These are phyloP conservation scores for Oreamnos americanus DNA, from an alignment of 2,113 vertebrate genomes.

Conservation along the genomic window DNA sequence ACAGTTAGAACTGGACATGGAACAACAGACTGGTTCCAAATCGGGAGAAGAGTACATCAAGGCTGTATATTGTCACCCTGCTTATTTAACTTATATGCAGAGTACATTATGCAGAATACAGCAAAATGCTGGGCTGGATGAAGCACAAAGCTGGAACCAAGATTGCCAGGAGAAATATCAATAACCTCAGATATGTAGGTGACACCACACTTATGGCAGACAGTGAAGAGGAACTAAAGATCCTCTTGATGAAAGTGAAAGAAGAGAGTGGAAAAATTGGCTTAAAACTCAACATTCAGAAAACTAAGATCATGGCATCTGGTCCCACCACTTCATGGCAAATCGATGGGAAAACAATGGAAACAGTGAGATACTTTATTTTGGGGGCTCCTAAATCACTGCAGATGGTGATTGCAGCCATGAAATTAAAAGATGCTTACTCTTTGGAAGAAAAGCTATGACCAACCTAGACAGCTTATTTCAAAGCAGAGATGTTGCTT, in stretches of 20 bases:
- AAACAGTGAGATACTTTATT: neutral
- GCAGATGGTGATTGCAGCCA: neutral
- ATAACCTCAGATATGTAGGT: neutral
- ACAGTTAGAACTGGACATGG: neutral
- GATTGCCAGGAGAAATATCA: neutral
- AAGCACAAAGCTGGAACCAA: neutral
- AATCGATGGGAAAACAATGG: neutral
- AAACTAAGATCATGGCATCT: neutral
- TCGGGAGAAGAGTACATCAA: neutral
- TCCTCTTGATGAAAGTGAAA: neutral
- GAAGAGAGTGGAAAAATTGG: neutral
- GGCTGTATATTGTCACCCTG: neutral
- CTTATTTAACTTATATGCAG: neutral
- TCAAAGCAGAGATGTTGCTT: neutral
- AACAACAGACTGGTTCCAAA: neutral
- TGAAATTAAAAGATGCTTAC: neutral
- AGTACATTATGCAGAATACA: neutral
- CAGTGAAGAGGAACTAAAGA: neutral
- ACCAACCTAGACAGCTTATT: neutral
- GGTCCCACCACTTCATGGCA: neutral
- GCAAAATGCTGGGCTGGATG: rapidly evolving
- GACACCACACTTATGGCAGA: neutral
- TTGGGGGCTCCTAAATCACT: neutral
- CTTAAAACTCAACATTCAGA: neutral
- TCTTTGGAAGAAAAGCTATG: neutral